These are phyloP conservation scores for Butorides virescens DNA, from an alignment of 2,113 vertebrate species.

Conservation along the genomic window DNA sequence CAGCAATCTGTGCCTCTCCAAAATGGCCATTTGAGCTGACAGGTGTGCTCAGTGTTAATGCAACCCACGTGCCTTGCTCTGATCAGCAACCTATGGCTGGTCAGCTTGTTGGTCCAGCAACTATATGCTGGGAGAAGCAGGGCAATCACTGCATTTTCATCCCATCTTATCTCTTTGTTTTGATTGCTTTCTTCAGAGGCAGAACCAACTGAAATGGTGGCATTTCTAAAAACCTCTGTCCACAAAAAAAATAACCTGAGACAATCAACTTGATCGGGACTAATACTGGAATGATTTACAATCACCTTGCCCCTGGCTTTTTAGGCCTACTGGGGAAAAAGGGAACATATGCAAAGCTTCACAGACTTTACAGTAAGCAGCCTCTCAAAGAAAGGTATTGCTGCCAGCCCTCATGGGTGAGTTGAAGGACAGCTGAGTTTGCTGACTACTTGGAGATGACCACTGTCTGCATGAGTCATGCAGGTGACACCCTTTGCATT, in stretches of 20 bases:
- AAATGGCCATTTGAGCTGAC: not conserved
- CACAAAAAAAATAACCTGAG: not conserved
- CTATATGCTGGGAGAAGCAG: not conserved
- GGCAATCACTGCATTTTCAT: not conserved
- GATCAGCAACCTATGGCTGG: not conserved
- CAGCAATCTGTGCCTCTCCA: not conserved
- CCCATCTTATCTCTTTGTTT: not conserved
- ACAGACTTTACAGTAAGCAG: not conserved
- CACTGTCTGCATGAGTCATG: not conserved
- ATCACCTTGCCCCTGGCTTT: not conserved
- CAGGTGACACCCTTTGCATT: not conserved
- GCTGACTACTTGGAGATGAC: not conserved
- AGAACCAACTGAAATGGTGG: not conserved
- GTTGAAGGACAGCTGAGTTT: not conserved
- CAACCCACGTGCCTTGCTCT: not conserved
- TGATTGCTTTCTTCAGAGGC: not conserved
- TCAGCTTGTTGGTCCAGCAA: not conserved
- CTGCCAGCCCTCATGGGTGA: not conserved
- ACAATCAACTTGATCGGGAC: not conserved
- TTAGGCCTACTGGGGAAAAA: not conserved
- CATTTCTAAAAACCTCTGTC: not conserved
- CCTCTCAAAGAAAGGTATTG: not conserved
- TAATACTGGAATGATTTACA: not conserved
- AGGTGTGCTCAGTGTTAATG: not conserved
- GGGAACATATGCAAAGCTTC: not conserved